A percentile compares a stretch with the other conserved stretches of the same genome.
These are phyloP conservation scores for Dendrolimus kikuchii DNA, from an alignment of 1,140 invertebrate genomes.

Conservation along the genomic window DNA sequence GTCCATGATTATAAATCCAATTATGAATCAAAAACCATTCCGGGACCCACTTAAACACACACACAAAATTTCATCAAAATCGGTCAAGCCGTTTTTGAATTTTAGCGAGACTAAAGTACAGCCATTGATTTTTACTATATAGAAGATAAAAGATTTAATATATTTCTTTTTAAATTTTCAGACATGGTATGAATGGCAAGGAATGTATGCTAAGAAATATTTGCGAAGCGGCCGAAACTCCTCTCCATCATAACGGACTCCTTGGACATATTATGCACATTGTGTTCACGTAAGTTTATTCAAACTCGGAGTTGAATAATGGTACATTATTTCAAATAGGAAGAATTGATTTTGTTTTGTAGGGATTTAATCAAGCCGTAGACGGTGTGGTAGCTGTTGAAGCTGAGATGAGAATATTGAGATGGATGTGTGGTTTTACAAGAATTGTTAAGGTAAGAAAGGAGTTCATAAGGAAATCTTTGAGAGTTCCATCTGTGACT, in stretches of 20 bases:
- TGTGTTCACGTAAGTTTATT: constrained; percentile 77
- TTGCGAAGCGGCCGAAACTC: constrained; percentile 81
- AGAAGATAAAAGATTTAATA: constrained; percentile 5
- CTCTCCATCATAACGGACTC: constrained; percentile 74
- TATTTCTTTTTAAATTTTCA: constrained; percentile 24
- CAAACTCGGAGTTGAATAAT: not conserved
- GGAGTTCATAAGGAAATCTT: too few relatives aligned
- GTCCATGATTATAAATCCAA: too few relatives aligned
- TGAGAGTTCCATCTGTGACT: too few relatives aligned
- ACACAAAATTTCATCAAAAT: too few relatives aligned
- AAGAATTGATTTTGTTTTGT: too few relatives aligned
- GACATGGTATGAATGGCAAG: constrained; percentile 73
- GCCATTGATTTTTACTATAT: not conserved
- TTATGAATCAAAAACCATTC: too few relatives aligned
- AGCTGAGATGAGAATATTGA: not conserved
- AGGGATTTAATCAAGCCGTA: too few relatives aligned
- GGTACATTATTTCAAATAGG: too few relatives aligned
- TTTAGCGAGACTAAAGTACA: too few relatives aligned
- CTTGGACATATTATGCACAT: constrained; percentile 79
- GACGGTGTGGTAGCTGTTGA: not conserved
- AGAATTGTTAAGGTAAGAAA: too few relatives aligned
- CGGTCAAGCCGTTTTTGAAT: too few relatives aligned
- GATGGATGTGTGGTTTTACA: not conserved
- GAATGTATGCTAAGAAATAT: constrained; percentile 80
- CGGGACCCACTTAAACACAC: too few relatives aligned